Evolutionary conservation across 2,113 vertebrate species (phyloP), one percentile per base, ranked within the genome.

Genomic region (Paramisgurnus dabryanus): DNA sequence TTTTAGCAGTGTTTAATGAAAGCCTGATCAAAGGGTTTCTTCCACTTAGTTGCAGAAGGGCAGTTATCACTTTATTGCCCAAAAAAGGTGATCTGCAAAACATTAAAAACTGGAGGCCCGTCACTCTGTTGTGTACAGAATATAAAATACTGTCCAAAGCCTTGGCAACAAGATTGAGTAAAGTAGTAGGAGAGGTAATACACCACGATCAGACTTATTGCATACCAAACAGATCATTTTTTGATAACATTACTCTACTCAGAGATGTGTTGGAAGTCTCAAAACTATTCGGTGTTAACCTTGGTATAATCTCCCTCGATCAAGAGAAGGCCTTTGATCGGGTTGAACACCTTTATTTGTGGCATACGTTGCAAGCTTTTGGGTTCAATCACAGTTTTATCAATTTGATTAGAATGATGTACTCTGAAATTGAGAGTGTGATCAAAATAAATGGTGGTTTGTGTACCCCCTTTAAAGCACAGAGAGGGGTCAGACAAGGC

Each of bases 31-130:
- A 47, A 34, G 66, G 55, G 4, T 15, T 22, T 27, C 40, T 77
- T 17, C 50, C 72, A 18, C 34, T 45, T 6, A 72, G 50, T 45
- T 76, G 71, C 50, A 80, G 49, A 43, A 71, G 77, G 58, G 71
- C 40, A 2, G 50, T 61, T 5, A 15, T 81, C 22, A 58, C 63
- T 10, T 34, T 81, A 7, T 18, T 67, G 27, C 27, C 27, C 27
- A 34, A 34, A 34, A 34, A 34, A 3, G 27, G 27, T 34, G 27
- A 34, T 34, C 49, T 72, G 2, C 61, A 64, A 64, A 64, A 64
- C 6, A 64, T 64, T 1, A 63, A 15, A 39, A 64, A 64, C 7
- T 40, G 61, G 34, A 64, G 27, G 27, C 34, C 61, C 27, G 22
- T 63, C 11, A 27, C 22, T 61, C 58, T 61, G 1, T 10, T 60